Evolutionary conservation across 2,113 vertebrate species (phyloP), one percentile per base, ranked within the genome.

Genomic region (Pseudorasbora parva): DNA sequence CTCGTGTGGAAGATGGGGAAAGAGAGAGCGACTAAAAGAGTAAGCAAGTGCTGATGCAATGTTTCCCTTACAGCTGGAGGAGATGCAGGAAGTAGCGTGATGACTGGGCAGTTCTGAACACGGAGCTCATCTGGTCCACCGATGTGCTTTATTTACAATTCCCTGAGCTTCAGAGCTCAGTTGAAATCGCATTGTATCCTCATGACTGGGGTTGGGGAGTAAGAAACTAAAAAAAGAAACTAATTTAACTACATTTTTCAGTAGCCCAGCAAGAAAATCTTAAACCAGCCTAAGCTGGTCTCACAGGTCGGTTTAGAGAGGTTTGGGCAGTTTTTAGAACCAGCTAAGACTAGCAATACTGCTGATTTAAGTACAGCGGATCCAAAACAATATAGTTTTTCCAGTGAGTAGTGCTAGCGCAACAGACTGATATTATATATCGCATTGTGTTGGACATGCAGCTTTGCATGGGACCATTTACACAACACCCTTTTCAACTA

Each of bases 131-230:
- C 59, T 80, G 78, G 59, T 80, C 43, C 43, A 80, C 78, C 10
- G 60, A 80, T 80, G 25, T 45, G 78, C 43, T 80, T 80, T 80
- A 47, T 27, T 45, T 62, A 23, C 57, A 27, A 57, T 33, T 37
- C 64, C 33, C 64, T 68, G 17, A 68, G 64, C 64, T 68, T 68
- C 27, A 12, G 27, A 30, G 27, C 72, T 33, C 10, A 78, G 27
- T 25, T 43, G 56, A 72, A 72, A 72, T 72, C 21, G 14, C 68
- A 45, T 8, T 72, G 68, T 41, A 45, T 72, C 5, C 68, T 72
- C 37, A 45, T 23, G n/a, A 72, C 10, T 6, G 23, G n/a, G 23
- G 41, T 43, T 72, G 68, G 37, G 37, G 68, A 45, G 68, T 43
- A 72, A 72, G 21, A 12, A 71, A 23, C 68, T 43, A 45, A 71